phyloP scores from a whole-genome alignment of 92 coral and sea anemone species.

The Parazoanthus darwini region DNA sequence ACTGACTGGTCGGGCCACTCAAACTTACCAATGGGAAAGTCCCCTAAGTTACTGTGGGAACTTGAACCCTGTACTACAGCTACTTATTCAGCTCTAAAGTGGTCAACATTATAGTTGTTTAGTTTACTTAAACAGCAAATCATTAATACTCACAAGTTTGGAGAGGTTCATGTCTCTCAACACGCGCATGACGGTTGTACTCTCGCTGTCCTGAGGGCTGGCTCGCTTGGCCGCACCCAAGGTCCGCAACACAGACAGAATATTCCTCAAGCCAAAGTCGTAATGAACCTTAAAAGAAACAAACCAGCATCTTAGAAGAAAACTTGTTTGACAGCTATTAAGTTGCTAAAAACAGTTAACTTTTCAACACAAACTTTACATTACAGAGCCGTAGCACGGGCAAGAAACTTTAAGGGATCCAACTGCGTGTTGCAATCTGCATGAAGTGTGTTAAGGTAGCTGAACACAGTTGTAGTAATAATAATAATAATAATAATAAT shows the following conservation, averaged over 20 bases:
- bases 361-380: too few relatives aligned
- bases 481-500: too few relatives aligned
- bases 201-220: conserved; percentile 89
- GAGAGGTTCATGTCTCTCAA: conserved; percentile 90
- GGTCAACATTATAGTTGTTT: background rate
- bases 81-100: background rate
- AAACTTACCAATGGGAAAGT: too few relatives aligned
- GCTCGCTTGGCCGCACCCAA: conserved; percentile 95
- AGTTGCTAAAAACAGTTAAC: background rate
- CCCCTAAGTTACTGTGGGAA: too few relatives aligned
- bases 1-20: too few relatives aligned
- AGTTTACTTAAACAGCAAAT: background rate
- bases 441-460: too few relatives aligned
- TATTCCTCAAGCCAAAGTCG: conserved; percentile 86
- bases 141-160: conserved; percentile 64
- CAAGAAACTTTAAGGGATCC: too few relatives aligned
- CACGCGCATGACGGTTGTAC: conserved; percentile 90
- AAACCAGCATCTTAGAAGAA: background rate
- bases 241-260: conserved; percentile 86
- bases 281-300: conserved; percentile 70
- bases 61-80: background rate
- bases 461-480: too few relatives aligned
- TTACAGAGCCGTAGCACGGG: too few relatives aligned
- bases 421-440: too few relatives aligned
- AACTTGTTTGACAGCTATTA: background rate